phyloP scores from a whole-genome alignment of 2,113 vertebrate species.

The Poeciliopsis retropinna region DNA sequence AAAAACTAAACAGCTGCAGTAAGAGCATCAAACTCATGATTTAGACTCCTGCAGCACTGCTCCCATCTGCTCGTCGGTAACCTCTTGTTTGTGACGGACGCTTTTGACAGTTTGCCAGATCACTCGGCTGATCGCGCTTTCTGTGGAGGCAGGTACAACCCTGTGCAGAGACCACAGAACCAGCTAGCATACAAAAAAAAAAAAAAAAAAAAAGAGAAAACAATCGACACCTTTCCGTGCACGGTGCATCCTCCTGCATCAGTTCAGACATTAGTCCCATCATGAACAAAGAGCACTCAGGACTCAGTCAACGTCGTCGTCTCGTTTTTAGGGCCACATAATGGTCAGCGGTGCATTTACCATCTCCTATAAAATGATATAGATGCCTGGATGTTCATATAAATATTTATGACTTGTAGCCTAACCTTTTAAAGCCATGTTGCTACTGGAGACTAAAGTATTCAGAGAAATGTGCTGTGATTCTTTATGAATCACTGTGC shows the following conservation, averaged over 20 bases:
- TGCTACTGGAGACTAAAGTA: constrained; percentile 1
- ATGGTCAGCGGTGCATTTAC: constrained; percentile 35
- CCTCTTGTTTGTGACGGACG: not conserved
- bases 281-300: not conserved
- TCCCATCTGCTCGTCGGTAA: not conserved
- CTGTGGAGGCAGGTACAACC: not conserved
- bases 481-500: constrained; percentile 12
- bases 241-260: not conserved
- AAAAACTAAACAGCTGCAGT: not conserved
- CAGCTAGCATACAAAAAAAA: not conserved
- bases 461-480: not conserved
- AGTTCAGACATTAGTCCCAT: constrained; percentile 1
- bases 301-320: constrained; percentile 35
- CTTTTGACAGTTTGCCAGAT: not conserved
- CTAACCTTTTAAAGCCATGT: constrained; percentile 32
- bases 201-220: not conserved
- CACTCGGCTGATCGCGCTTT: not conserved
- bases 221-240: constrained; percentile 1
- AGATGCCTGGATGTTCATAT: constrained; percentile 20
- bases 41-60: not conserved
- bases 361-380: constrained; percentile 39
- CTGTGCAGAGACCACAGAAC: constrained; percentile 18
- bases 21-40: not conserved
- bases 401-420: constrained; percentile 50
- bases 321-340: constrained; percentile 42